These are phyloP conservation scores for Limnephilus lunatus DNA, from an alignment of 2,888 invertebrate genomes.

Conservation along the genomic window DNA sequence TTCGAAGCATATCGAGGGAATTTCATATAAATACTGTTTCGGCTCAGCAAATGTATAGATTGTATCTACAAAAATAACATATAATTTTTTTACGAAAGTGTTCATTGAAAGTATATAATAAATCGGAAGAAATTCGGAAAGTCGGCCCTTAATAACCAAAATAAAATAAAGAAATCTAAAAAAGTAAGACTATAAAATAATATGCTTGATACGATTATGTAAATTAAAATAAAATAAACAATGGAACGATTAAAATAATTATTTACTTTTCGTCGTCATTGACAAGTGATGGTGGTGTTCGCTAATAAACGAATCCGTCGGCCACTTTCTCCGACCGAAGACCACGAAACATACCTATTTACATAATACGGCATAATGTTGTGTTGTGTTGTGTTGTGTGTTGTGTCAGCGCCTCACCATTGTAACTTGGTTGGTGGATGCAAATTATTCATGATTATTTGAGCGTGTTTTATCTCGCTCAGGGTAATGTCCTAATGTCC, in stretches of 20 bases:
- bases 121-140: no score
- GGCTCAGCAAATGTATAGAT: no score
- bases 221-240: neutral
- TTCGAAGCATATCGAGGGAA: no score
- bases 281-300: neutral
- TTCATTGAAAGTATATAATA: no score
- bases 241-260: neutral
- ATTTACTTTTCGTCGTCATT: neutral
- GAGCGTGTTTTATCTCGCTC: neutral
- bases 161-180: no score
- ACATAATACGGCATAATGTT: neutral
- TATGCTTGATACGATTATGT: neutral
- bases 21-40: no score
- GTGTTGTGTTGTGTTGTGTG: neutral
- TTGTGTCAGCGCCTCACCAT: neutral
- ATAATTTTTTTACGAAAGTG: no score
- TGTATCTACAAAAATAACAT: no score
- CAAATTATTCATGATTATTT: neutral
- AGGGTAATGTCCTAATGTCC: neutral
- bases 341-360: neutral
- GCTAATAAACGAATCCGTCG: neutral
- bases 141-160: no score
- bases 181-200: no score
- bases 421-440: neutral
- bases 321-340: neutral